phyloP scores from a whole-genome alignment of 2,888 invertebrate genomes.

The Microchrysa polita region DNA sequence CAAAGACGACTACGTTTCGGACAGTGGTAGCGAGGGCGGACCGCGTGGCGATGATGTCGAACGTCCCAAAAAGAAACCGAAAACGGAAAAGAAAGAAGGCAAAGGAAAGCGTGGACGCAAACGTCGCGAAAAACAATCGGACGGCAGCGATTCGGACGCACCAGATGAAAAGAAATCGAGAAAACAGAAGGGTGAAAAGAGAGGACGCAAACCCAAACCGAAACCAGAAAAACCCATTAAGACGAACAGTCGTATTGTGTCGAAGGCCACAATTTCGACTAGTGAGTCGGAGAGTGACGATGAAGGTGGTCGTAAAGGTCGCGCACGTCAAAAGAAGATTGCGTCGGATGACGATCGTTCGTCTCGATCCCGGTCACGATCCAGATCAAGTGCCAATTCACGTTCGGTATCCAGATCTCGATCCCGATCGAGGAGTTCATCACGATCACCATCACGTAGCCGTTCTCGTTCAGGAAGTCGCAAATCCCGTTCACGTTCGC shows the following conservation, averaged over 20 bases:
- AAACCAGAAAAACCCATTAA: slow-evolving; percentile 74
- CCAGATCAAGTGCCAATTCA: slow-evolving; percentile 61
- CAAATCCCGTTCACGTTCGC: slow-evolving; percentile 60
- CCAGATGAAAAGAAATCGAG: slow-evolving; percentile 71
- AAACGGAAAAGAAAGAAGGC: slow-evolving; percentile 61
- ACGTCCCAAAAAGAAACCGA: slow-evolving; percentile 60
- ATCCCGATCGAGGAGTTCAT: slow-evolving; percentile 57
- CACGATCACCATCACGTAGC: slow-evolving; percentile 58
- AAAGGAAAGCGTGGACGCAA: slow-evolving; percentile 65
- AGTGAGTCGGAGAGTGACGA: slow-evolving; percentile 81
- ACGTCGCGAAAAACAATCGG: slow-evolving; percentile 60
- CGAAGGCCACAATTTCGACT: slow-evolving; percentile 94
- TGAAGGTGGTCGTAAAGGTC: slow-evolving; percentile 65
- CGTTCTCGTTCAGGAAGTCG: slow-evolving; percentile 50
- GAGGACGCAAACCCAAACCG: slow-evolving; percentile 51
- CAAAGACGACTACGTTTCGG: slow-evolving; percentile 81
- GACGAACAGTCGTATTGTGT: slow-evolving; percentile 88
- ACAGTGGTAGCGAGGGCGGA: slow-evolving; percentile 75
- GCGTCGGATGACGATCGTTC: slow-evolving; percentile 70
- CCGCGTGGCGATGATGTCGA: slow-evolving; percentile 59
- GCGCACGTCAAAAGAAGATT: slow-evolving; percentile 68
- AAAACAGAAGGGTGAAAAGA: slow-evolving; percentile 73
- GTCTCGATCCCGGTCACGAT: slow-evolving; percentile 60
- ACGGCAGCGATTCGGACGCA: slow-evolving; percentile 75
- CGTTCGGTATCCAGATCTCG: slow-evolving; percentile 61